These are phyloP conservation scores for Brachionus angularis DNA, from an alignment of 1,140 invertebrate genomes.

Conservation along the genomic window DNA sequence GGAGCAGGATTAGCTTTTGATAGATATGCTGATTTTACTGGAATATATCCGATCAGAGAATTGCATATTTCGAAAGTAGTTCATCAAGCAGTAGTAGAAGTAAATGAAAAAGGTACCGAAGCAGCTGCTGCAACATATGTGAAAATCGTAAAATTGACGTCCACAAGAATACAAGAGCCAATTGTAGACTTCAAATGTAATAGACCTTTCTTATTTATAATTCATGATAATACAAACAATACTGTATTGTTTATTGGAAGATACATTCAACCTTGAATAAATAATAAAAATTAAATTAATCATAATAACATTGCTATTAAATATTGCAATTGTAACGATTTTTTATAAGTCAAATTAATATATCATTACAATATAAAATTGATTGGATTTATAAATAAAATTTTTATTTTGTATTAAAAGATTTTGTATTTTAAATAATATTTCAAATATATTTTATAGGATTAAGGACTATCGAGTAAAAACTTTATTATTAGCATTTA, in stretches of 20 bases:
- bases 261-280: not conserved
- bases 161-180: not conserved
- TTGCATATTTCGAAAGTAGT: slow-evolving; percentile 52
- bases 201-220: slow-evolving; percentile 18
- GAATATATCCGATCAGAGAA: slow-evolving; percentile 46
- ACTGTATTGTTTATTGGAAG: slow-evolving; percentile 23
- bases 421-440: too few species aligned
- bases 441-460: too few species aligned
- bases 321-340: too few species aligned
- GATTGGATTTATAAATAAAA: too few species aligned
- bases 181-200: slow-evolving; percentile 1
- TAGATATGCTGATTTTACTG: slow-evolving; percentile 45
- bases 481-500: too few species aligned
- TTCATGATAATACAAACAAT: slow-evolving; percentile 29
- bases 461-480: too few species aligned
- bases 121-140: slow-evolving; percentile 54
- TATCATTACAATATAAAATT: too few species aligned
- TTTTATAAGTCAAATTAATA: too few species aligned
- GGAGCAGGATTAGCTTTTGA: not conserved
- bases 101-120: slow-evolving; percentile 60
- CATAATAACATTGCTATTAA: too few species aligned
- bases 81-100: slow-evolving; percentile 61
- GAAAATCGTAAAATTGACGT: slow-evolving; percentile 44
- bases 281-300: too few species aligned
- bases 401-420: too few species aligned